Conservation (phyloP, 1,140 invertebrate genomes). For the Megalonaias nervosa region DNA sequence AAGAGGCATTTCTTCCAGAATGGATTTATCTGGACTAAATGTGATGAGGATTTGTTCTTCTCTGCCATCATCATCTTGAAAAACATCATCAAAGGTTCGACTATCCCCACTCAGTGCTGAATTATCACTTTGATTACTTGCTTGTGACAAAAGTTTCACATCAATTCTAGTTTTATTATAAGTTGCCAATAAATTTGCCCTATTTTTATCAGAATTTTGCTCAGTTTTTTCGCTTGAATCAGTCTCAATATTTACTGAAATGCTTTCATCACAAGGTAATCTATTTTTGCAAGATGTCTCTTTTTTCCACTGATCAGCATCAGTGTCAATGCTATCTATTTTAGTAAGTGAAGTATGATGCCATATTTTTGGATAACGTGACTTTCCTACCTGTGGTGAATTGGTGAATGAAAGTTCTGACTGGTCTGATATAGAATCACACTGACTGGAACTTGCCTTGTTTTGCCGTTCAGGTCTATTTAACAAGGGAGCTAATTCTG, state of each 20-base stretch:
- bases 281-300: neutral
- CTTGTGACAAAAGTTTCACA: no score
- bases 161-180: no score
- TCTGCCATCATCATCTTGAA: constrained; percentile 7
- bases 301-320: constrained; percentile 2
- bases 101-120: no score
- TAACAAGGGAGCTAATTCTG: constrained; percentile 14
- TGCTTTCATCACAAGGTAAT: neutral
- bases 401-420: neutral
- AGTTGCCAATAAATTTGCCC: neutral
- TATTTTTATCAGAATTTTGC: neutral
- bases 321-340: constrained; percentile 32
- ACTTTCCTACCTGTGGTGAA: constrained; percentile 1
- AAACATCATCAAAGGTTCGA: constrained; percentile 1
- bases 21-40: constrained; percentile 12
- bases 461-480: no score
- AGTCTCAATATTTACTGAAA: neutral
- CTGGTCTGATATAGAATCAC: neutral
- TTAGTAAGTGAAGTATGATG: constrained; percentile 31
- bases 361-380: constrained; percentile 7
- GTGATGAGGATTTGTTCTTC: neutral
- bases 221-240: neutral
- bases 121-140: no score
- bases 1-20: constrained; percentile 14
- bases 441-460: neutral